Evolutionary conservation across 2,797 vertebrate species (phyloP), one percentile per base, ranked within the genome.

Genomic region (Gymnocypris eckloni): DNA sequence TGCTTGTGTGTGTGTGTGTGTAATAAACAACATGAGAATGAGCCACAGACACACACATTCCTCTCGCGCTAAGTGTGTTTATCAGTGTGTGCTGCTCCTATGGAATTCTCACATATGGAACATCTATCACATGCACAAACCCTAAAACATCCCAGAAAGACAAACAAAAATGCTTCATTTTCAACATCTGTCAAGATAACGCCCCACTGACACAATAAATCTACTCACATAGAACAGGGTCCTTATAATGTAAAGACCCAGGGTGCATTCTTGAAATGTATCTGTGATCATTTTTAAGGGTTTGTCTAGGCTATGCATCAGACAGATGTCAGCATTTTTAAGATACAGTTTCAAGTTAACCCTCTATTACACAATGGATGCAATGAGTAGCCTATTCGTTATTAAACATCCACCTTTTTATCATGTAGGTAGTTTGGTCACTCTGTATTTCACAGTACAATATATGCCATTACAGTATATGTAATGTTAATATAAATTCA

Each of bases 41-140:
- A 83, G 13, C 45, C 16, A 15, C 45, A 33, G 69, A 79, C 70
- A 45, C 41, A 84, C 72, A 59, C 54, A 77, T 82, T 84, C 75
- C 70, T 54, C 70, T 64, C 25, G 16, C 9, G 41, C 66, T 48
- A 15, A 9, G 67, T 66, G 56, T 88, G 33, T 88, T 83, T 72
- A 86, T 83, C 80, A 39, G 28, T 22, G 20, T 18, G 2, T 3
- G 20, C 67, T 37, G 37, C 25, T 79, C 39, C 8, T 56, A 48
- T 54, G 59, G 82, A 69, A 78, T 78, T 84, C 45, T 54, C 28
- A 54, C 45, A 56, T 39, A 71, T 71, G 28, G 20, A 73, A 41
- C 61, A 71, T 83, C 48, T 7, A 75, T 86, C 70, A 80, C 52
- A 67, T 10, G 25, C 67, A 4, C 39, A 72, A 59, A 37, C 28